Evolutionary conservation across 2,797 vertebrate species (phyloP), one percentile per base, ranked within the genome.

Genomic region (Enteromius unitaeniatus): DNA sequence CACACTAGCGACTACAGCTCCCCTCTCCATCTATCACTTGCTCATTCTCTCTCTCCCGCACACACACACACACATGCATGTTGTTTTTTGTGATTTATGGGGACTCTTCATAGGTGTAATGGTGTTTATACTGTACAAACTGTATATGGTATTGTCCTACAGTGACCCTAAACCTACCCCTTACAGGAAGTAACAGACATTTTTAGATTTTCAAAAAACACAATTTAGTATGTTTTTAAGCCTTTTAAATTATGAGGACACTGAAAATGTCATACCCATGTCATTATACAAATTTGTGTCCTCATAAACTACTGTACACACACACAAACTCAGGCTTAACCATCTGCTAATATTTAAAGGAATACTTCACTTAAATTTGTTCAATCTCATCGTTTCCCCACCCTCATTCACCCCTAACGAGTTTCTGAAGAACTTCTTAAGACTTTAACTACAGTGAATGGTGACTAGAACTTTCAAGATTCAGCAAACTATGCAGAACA

Each of bases 1-100:
- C 82, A 69, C 65, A 75, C 55, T 21, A 55, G 49, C 19, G 26
- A 49, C 45, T 78, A 37, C 37, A 47, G 23, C 34, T 49, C 67
- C 64, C 37, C 78, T 79, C 65, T 37, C 70, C 28, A 69, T 70
- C 79, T 68, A 58, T 79, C 76, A 79, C 34, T 69, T 23, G 64
- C 40, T 79, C 51, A 14, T 70, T 76, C 65, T 58, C 28, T 67
- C 58, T 42, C 60, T 4, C 62, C 15, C 55, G 13, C 58, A 37
- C 47, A 34, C 26, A 42, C 11, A 45, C 31, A 5, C 26, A 2
- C 42, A 17, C n/a, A 26, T 34, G 6, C 69, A 72, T 7, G 37
- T 37, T 37, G 37, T 4, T 37, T 37, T 37, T 37, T 37, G 37
- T 37, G 37, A 37, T 37, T 37, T 37, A 37, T 37, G 37, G 37